Percentiles rank a stretch among this genome's conserved stretches.
These are phyloP conservation scores for Hirtodrosophila duncani DNA, from an alignment of 2,888 invertebrate genomes.

Conservation along the genomic window DNA sequence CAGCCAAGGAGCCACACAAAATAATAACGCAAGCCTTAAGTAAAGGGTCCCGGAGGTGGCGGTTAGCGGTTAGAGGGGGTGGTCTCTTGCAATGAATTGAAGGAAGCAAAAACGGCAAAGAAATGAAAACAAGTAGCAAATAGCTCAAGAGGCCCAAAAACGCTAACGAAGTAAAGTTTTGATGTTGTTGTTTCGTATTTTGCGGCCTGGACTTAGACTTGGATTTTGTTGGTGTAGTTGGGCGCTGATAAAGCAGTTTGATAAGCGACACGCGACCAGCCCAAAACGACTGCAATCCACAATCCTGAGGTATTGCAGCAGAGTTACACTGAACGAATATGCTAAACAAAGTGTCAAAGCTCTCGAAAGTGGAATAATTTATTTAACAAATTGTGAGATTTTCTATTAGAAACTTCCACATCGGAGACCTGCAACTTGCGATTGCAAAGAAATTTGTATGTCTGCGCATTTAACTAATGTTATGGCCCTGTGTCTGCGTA, in stretches of 20 bases:
- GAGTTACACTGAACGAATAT: conserved; percentile 10
- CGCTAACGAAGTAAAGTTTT: conserved; percentile 62
- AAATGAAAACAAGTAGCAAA: conserved; percentile 66
- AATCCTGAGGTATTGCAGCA: conserved; percentile 9
- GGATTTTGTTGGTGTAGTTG: conserved; percentile 12
- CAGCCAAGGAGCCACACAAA: conserved; percentile 20
- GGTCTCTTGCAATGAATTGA: conserved; percentile 24
- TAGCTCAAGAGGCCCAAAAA: conserved; percentile 63
- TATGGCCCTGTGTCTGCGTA: too few species aligned
- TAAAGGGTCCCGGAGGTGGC: conserved; percentile 9
- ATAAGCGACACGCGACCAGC: conserved; percentile 70
- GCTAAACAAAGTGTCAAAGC: too few species aligned
- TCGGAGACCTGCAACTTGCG: too few species aligned
- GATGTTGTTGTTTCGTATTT: conserved; percentile 2
- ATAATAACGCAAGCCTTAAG: conserved; percentile 48
- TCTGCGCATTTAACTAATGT: too few species aligned
- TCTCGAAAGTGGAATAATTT: conserved; percentile 16
- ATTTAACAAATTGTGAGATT: too few species aligned
- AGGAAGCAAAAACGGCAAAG: conserved; percentile 16
- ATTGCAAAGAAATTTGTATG: too few species aligned
- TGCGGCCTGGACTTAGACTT: conserved; percentile 6
- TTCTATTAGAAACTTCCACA: too few species aligned
- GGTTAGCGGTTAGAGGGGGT: conserved; percentile 4
- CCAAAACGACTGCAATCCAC: conserved; percentile 17
- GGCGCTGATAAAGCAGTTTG: conserved; percentile 52